Conservation (phyloP, 2,888 invertebrate species). For the Urechis unicinctus region DNA sequence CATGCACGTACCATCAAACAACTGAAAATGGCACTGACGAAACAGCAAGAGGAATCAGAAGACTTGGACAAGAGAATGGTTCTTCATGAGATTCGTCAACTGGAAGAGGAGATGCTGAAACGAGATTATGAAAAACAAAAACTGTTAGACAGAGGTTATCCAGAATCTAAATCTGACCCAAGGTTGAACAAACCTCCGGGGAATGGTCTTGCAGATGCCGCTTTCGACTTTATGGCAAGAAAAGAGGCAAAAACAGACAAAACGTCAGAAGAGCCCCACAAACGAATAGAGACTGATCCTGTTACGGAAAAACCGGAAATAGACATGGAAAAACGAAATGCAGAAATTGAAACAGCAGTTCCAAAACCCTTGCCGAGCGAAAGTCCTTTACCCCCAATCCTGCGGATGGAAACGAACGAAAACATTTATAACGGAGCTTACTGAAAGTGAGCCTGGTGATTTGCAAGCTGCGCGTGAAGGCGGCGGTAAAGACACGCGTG, state of each 20-base stretch:
- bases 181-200: too few relatives aligned
- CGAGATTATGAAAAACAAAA: not conserved
- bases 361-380: too few relatives aligned
- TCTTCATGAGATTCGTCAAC: not conserved
- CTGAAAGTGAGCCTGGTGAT: not conserved
- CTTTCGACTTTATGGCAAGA: not conserved
- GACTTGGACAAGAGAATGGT: not conserved
- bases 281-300: not conserved
- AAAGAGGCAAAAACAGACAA: not conserved
- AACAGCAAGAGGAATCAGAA: not conserved
- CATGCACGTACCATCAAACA: not conserved
- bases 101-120: not conserved
- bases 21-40: slow-evolving; percentile 3
- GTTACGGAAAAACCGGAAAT: not conserved
- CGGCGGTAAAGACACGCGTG: not conserved
- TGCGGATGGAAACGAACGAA: too few relatives aligned
- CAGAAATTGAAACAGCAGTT: too few relatives aligned
- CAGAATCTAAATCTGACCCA: too few relatives aligned
- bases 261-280: not conserved
- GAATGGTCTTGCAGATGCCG: not conserved
- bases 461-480: not conserved
- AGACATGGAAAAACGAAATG: not conserved
- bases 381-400: too few relatives aligned
- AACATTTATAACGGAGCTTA: too few relatives aligned
- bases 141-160: too few relatives aligned